Percentiles rank a stretch among this genome's conserved stretches.
These are phyloP conservation scores for Choloepus hoffmanni DNA, from an alignment of 2,113 vertebrate genomes.

Conservation along the genomic window DNA sequence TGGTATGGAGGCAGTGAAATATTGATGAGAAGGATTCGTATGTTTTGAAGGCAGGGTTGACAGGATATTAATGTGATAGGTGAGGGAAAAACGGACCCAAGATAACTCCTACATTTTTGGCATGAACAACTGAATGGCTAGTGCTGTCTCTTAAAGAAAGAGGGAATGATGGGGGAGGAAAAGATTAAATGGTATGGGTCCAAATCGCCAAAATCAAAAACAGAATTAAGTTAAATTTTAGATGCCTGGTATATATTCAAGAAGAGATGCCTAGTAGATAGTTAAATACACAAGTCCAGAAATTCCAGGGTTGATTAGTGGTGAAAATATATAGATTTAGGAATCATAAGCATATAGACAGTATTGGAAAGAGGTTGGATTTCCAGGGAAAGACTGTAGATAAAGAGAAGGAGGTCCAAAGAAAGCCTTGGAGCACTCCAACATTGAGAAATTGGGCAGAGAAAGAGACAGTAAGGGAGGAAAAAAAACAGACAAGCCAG, in stretches of 20 bases:
- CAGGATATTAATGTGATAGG: neutral
- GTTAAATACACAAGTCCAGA: neutral
- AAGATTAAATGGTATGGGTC: neutral
- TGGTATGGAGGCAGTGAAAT: neutral
- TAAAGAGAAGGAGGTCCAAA: neutral
- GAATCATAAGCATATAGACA: neutral
- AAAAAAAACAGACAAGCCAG: neutral
- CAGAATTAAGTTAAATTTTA: neutral
- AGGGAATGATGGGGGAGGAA: neutral
- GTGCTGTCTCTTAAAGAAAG: neutral
- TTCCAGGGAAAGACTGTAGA: neutral
- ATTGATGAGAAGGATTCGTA: neutral
- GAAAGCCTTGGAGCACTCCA: neutral
- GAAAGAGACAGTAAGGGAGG: neutral
- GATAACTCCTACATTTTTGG: neutral
- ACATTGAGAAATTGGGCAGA: neutral
- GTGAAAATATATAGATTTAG: neutral
- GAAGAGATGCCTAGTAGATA: neutral
- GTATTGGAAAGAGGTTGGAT: neutral
- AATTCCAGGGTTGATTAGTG: neutral
- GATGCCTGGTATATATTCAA: neutral
- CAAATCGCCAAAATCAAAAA: constrained; percentile 23
- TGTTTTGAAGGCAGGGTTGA: neutral
- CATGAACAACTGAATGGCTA: constrained; percentile 26
- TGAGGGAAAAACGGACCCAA: neutral